Evolutionary conservation across 37 sponge, comb jelly and placozoan species (phyloP).

Genomic region (Hexactinellida sp.): DNA sequence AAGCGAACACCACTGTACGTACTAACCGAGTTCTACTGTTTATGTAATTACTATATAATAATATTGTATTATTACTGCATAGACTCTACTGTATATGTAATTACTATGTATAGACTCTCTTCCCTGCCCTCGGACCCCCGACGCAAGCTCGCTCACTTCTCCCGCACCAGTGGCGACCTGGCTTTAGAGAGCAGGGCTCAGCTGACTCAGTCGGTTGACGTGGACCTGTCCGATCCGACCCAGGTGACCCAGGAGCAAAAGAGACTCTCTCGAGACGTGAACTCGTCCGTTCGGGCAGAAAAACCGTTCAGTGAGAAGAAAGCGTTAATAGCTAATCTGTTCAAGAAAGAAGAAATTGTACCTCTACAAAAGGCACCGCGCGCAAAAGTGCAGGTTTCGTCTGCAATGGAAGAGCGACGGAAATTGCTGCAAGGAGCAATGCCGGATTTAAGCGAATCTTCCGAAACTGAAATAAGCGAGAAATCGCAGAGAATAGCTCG

Average conservation of each 20-base stretch:
- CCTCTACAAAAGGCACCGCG: neutral
- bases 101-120: neutral
- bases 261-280: neutral
- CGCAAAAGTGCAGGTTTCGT: neutral
- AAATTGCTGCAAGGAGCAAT: neutral
- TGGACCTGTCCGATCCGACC: neutral
- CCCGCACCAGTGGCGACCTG: neutral
- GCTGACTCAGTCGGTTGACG: neutral
- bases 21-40: too few species aligned
- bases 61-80: too few species aligned
- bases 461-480: neutral
- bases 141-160: neutral
- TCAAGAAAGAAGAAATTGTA: neutral
- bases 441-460: neutral
- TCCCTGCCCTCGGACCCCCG: neutral
- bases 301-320: constrained; percentile 12
- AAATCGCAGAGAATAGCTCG: neutral
- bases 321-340: neutral
- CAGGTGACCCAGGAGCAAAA: neutral
- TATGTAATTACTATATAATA: too few species aligned
- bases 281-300: neutral
- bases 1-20: too few species aligned
- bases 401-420: neutral
- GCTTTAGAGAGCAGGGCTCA: neutral
- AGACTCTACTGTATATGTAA: too few species aligned